Evolutionary conservation across 2,888 invertebrate genomes (phyloP).

Genomic region (Electrophaes corylata): DNA sequence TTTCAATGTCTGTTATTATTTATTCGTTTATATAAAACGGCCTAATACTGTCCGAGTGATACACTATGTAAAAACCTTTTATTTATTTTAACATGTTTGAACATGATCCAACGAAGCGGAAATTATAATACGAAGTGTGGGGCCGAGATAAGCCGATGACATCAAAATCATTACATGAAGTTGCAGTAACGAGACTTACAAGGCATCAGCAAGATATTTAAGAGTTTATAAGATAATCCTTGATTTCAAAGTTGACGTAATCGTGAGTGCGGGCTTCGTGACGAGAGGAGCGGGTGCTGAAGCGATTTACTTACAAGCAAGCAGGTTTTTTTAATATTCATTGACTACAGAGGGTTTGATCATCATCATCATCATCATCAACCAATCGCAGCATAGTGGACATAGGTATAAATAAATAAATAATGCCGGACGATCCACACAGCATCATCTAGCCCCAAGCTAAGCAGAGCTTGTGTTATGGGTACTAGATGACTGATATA

Average conservation of each 20-base stretch:
- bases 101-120: too few relatives aligned
- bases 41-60: too few relatives aligned
- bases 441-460: not conserved
- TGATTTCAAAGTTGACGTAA: slow-evolving; percentile 52
- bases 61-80: too few relatives aligned
- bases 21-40: too few relatives aligned
- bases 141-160: slow-evolving; percentile 34
- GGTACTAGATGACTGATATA: too few relatives aligned
- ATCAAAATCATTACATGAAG: slow-evolving; percentile 43
- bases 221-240: slow-evolving; percentile 51
- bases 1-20: too few relatives aligned
- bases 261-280: slow-evolving; percentile 29
- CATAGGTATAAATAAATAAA: too few relatives aligned
- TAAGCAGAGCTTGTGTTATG: not conserved
- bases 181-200: slow-evolving; percentile 39
- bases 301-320: not conserved
- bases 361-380: too few relatives aligned
- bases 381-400: too few relatives aligned
- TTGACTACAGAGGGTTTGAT: too few relatives aligned
- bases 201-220: slow-evolving; percentile 45
- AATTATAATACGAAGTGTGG: slow-evolving; percentile 32
- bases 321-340: too few relatives aligned
- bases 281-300: slow-evolving; percentile 24
- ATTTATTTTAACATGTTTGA: too few relatives aligned
- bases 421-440: not conserved